Conservation (phyloP, 2,888 invertebrate genomes). For the Polyommatus iphigenia region DNA sequence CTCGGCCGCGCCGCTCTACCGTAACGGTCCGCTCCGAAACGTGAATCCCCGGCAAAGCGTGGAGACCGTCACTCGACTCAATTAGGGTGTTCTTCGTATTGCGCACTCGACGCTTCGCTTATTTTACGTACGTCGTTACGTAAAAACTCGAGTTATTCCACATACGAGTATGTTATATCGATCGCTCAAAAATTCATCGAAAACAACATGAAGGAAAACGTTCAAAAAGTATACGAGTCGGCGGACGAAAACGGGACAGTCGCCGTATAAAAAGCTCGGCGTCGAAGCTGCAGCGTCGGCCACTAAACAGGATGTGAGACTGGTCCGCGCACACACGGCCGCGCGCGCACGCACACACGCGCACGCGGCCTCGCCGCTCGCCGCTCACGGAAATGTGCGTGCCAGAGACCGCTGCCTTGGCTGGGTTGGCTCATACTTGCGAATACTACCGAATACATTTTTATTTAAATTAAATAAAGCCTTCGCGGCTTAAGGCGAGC, state of each 20-base stretch:
- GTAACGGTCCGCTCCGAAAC: conserved; percentile 47
- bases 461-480: conserved; percentile 38
- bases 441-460: conserved; percentile 45
- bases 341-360: conserved; percentile 55
- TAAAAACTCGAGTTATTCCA: not conserved
- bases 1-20: conserved; percentile 58
- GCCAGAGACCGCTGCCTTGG: conserved; percentile 52
- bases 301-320: conserved; percentile 80
- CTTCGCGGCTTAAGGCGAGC: conserved; percentile 18
- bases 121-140: not conserved
- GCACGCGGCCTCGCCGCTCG: conserved; percentile 68
- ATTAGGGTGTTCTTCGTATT: not conserved
- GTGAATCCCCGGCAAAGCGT: not conserved
- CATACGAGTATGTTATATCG: not conserved
- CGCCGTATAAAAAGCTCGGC: conserved; percentile 77
- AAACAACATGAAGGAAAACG: conserved; percentile 38
- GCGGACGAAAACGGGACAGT: conserved; percentile 48
- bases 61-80: not conserved
- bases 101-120: not conserved
- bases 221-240: conserved; percentile 33
- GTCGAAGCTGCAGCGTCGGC: conserved; percentile 69
- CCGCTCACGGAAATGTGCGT: conserved; percentile 77
- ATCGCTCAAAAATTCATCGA: conserved; percentile 20
- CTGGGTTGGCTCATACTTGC: conserved; percentile 44
- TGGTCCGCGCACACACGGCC: conserved; percentile 70